Conservation (phyloP, 2,797 vertebrate genomes). For the Peromyscus aztecus region DNA sequence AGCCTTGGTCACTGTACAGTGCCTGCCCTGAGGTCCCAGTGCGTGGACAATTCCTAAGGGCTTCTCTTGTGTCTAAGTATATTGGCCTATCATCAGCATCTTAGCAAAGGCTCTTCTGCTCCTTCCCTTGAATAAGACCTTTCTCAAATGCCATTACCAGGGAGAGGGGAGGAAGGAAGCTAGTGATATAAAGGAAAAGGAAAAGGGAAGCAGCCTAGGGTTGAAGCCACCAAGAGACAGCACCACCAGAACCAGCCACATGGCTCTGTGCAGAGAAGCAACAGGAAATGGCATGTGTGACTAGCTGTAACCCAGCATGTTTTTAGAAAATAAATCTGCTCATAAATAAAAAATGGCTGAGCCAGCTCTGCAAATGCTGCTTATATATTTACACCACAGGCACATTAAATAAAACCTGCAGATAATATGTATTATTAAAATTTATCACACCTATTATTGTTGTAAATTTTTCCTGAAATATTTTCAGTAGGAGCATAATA, state of each 20-base stretch:
- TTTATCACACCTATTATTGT: conserved; percentile 53
- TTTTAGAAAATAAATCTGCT: conserved; percentile 59
- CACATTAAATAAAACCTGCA: conserved; percentile 45
- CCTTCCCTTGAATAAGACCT: neutral
- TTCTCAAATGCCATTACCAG: neutral
- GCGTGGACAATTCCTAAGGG: neutral
- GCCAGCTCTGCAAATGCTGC: neutral
- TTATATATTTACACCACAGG: conserved; percentile 54
- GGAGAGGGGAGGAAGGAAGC: neutral
- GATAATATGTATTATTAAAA: conserved; percentile 63
- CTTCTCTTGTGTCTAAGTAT: neutral
- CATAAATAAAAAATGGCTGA: conserved; percentile 40
- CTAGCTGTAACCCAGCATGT: neutral
- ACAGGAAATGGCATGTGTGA: neutral
- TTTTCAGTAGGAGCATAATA: conserved; percentile 38
- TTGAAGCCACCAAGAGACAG: neutral
- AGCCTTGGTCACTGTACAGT: neutral
- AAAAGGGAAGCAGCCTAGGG: neutral
- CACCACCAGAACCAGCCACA: neutral
- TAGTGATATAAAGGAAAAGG: neutral
- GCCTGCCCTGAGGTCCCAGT: neutral
- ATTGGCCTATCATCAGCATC: neutral
- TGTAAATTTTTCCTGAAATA: conserved; percentile 36
- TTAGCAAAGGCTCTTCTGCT: neutral
- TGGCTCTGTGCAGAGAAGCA: neutral